Evolutionary conservation across 92 coral and sea anemone species (phyloP).

Genomic region (Isaurus tuberculatus): DNA sequence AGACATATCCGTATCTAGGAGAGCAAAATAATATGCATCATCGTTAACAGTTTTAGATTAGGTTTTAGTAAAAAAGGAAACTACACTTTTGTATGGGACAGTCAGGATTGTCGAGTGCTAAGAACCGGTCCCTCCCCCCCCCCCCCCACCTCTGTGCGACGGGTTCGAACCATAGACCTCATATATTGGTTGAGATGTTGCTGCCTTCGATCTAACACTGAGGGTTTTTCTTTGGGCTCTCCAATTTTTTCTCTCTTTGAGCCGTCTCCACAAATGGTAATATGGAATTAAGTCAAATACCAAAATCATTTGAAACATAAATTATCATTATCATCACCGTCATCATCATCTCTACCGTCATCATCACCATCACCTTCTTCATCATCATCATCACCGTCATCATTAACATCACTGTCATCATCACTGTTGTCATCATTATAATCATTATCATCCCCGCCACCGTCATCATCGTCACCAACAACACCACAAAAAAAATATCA

Average conservation of each 20-base stretch:
- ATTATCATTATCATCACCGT: neutral
- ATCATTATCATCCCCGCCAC: neutral
- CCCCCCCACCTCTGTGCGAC: too few relatives aligned
- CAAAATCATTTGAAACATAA: too few relatives aligned
- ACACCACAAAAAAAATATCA: neutral
- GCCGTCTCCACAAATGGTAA: too few relatives aligned
- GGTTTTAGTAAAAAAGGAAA: neutral
- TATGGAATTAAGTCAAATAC: too few relatives aligned
- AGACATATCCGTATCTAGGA: slow-evolving; percentile 47
- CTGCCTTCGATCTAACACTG: too few relatives aligned
- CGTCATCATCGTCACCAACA: neutral
- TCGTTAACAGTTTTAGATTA: neutral
- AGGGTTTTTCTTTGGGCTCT: too few relatives aligned
- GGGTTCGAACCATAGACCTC: too few relatives aligned
- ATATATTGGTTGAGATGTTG: too few relatives aligned
- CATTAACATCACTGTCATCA: neutral
- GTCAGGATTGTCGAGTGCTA: too few relatives aligned
- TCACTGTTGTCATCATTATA: neutral
- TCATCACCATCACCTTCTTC: neutral
- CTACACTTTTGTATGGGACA: too few relatives aligned
- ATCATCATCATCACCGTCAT: neutral
- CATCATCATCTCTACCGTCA: neutral
- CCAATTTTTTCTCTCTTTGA: too few relatives aligned
- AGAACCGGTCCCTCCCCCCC: too few relatives aligned
- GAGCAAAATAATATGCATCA: neutral